These are phyloP conservation scores for Acanthosepion esculentum DNA, from an alignment of 2,888 invertebrate species.

Conservation along the genomic window DNA sequence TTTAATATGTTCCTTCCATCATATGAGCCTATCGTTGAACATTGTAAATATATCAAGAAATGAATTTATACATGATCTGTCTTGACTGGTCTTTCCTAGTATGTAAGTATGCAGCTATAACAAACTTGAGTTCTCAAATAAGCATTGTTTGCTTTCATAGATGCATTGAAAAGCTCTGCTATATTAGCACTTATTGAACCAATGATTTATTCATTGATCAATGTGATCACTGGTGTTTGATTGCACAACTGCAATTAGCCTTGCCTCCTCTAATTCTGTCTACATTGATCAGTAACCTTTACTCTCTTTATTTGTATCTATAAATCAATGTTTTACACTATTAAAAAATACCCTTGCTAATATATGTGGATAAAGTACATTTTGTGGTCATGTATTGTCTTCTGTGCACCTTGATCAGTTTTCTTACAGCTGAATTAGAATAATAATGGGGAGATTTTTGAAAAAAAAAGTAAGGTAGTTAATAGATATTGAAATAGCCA, in stretches of 20 bases:
- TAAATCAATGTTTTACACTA: not conserved
- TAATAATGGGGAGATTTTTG: too few relatives aligned
- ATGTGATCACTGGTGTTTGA: not conserved
- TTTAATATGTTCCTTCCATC: not conserved
- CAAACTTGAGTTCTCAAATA: not conserved
- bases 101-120: not conserved
- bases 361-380: not conserved
- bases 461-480: too few relatives aligned
- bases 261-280: not conserved
- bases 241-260: constrained; percentile 22
- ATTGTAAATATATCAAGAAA: not conserved
- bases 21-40: not conserved
- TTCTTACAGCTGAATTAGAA: too few relatives aligned
- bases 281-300: constrained; percentile 12
- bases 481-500: not conserved
- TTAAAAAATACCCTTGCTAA: not conserved
- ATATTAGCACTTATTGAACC: not conserved
- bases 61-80: not conserved
- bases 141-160: not conserved
- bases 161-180: not conserved
- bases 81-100: not conserved
- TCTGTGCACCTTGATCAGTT: too few relatives aligned
- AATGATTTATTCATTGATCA: constrained; percentile 21
- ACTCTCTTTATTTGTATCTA: not conserved
- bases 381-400: not conserved